Base-by-base conservation (phyloP, 2,113 vertebrate species). In the Saguinus imperator region DNA sequence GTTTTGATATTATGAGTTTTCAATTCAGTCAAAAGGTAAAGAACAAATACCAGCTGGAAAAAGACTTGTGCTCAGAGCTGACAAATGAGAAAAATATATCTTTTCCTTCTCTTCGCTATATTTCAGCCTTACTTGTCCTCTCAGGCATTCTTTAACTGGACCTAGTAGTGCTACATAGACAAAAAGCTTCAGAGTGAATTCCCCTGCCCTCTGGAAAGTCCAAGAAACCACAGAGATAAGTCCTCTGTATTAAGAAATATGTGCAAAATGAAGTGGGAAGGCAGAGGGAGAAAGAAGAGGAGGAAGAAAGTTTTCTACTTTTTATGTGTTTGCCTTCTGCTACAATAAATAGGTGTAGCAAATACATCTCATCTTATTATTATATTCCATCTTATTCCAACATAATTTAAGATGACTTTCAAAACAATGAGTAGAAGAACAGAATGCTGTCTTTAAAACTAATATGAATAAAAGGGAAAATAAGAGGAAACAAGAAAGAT, bases 121-220 rank as follows among this genome's bases (percentile, higher is more conserved):
- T 72, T 76, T 85, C 57, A 45, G 14, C 18, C 27, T 13, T 25
- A 48, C 35, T 83, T 84, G 10, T 76, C 52, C 25, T 72, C 35
- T 80, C 40, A 81, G 72, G 66, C 66, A 93, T 1, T 88, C 77
- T 68, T 23, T 35, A 80, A 55, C 85, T 82, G n/a, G 17, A 81
- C 32, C 18, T 82, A 58, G 58, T 32, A 70, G 37, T 29, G 86
- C 27, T 94, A 68, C n/a, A 57, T 17, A 72, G 43, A 27, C n/a
- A 73, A 77, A 93, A 73, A 83, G 35, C n/a, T 87, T 94, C 70
- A 80, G 14, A 84, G 95, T 94, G 43, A 50, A 91, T 35, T 81
- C 50, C 17, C 45, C 55, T 40, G 17, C 6, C 45, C 72, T 37
- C 43, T 57, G 43, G 16, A 27, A 96, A 89, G 55, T 92, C 83